Conservation (phyloP, 2,113 vertebrate genomes). For the Falco punctatus region DNA sequence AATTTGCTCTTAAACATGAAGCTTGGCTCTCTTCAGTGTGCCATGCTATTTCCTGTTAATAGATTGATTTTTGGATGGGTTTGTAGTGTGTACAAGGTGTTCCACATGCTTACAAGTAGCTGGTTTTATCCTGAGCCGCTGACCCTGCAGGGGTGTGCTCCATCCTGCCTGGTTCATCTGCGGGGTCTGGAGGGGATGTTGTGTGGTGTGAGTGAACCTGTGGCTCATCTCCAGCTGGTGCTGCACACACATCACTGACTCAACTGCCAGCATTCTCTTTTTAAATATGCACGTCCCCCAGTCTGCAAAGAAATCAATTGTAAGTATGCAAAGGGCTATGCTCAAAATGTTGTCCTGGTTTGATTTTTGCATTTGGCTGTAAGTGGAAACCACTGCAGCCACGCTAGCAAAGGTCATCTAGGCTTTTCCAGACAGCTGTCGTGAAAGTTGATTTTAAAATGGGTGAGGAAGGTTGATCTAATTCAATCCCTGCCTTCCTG, state of each 20-base stretch:
- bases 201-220: not conserved
- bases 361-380: not conserved
- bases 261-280: not conserved
- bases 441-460: not conserved
- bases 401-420: rapidly evolving
- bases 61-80: not conserved
- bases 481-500: not conserved
- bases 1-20: not conserved
- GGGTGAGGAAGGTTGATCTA: not conserved
- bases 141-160: not conserved
- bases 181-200: not conserved
- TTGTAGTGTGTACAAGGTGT: not conserved
- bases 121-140: not conserved
- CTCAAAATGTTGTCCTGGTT: not conserved
- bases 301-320: not conserved
- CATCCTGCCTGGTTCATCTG: rapidly evolving
- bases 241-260: not conserved
- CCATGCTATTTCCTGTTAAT: not conserved
- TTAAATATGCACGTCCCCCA: rapidly evolving
- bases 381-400: not conserved
- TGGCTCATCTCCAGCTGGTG: not conserved
- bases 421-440: not conserved
- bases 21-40: not conserved
- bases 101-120: not conserved
- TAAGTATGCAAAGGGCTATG: not conserved